Percentiles rank a stretch among this genome's conserved stretches.
These are phyloP conservation scores for Euphonia xanthogaster DNA, from an alignment of 2,797 vertebrate genomes.

Conservation along the genomic window DNA sequence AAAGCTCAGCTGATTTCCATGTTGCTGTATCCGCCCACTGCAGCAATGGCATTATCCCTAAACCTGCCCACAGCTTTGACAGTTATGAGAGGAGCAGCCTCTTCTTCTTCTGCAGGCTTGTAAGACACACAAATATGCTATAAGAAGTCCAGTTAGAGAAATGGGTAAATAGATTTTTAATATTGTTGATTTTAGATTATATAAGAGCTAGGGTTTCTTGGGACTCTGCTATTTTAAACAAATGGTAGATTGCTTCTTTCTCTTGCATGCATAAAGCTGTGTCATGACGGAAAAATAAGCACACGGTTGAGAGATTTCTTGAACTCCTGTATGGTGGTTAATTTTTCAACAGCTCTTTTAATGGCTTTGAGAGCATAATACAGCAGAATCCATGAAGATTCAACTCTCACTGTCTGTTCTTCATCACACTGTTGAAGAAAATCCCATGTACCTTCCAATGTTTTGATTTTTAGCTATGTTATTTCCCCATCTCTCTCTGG, in stretches of 20 bases:
- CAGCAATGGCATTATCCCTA: not conserved
- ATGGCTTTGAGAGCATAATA: slow-evolving; percentile 25
- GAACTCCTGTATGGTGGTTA: slow-evolving; percentile 12
- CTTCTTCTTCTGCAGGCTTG: not conserved
- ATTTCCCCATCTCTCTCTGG: not conserved
- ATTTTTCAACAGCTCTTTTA: slow-evolving; percentile 62
- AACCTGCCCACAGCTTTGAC: not conserved
- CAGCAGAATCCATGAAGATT: not conserved
- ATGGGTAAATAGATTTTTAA: not conserved
- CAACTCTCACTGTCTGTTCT: not conserved
- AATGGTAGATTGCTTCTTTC: not conserved
- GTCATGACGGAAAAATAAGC: slow-evolving; percentile 23
- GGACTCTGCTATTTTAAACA: not conserved
- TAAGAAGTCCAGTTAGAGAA: not conserved
- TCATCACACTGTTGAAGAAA: not conserved
- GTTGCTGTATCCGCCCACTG: not conserved
- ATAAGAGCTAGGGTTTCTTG: not conserved
- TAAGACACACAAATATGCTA: not conserved
- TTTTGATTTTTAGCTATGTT: not conserved
- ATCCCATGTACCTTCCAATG: not conserved
- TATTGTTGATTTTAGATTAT: not conserved
- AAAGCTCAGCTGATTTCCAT: not conserved
- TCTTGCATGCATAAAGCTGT: not conserved
- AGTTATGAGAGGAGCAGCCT: not conserved
- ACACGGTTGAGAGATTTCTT: slow-evolving; percentile 20